Percentiles rank a stretch among this genome's conserved stretches.
Conservation (phyloP, 30 jellyfish, hydroid and myxozoan genomes). For the Catostylus mosaicus region DNA sequence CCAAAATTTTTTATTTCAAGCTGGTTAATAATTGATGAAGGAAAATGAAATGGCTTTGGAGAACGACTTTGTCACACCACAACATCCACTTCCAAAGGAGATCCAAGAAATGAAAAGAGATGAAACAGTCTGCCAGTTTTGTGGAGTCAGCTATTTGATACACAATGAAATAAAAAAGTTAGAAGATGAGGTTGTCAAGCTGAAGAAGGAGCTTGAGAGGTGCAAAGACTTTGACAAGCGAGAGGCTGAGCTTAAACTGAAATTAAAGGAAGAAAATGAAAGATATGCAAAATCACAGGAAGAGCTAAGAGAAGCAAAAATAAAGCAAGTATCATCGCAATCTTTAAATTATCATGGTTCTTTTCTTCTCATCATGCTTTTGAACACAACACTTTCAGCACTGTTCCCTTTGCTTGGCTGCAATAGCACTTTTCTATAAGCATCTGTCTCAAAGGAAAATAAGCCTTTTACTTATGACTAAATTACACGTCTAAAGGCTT, state of each 20-base stretch:
- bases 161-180: slow-evolving; percentile 87
- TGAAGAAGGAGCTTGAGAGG: slow-evolving; percentile 48
- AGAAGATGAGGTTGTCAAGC: slow-evolving; percentile 61
- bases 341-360: too few relatives aligned
- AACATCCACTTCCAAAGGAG: slow-evolving; percentile 91
- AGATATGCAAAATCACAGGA: background rate
- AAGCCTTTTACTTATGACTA: too few relatives aligned
- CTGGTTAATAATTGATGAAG: background rate
- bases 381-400: too few relatives aligned
- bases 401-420: too few relatives aligned
- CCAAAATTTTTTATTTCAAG: too few relatives aligned
- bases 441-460: too few relatives aligned
- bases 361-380: too few relatives aligned
- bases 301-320: background rate
- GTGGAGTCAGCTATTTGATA: slow-evolving; percentile 93
- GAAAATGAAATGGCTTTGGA: slow-evolving; percentile 1
- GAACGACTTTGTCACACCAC: slow-evolving; percentile 59
- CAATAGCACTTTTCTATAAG: too few relatives aligned
- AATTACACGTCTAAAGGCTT: too few relatives aligned
- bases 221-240: slow-evolving; percentile 44
- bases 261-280: background rate
- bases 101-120: slow-evolving; percentile 73
- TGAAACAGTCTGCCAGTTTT: slow-evolving; percentile 90
- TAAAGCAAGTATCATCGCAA: too few relatives aligned
- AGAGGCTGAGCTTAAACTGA: slow-evolving; percentile 5